A percentile compares a stretch with the other conserved stretches of the same genome.
These are phyloP conservation scores for Amphiura filiformis DNA, from an alignment of 35 echinoderm and acorn worm species.

Conservation along the genomic window DNA sequence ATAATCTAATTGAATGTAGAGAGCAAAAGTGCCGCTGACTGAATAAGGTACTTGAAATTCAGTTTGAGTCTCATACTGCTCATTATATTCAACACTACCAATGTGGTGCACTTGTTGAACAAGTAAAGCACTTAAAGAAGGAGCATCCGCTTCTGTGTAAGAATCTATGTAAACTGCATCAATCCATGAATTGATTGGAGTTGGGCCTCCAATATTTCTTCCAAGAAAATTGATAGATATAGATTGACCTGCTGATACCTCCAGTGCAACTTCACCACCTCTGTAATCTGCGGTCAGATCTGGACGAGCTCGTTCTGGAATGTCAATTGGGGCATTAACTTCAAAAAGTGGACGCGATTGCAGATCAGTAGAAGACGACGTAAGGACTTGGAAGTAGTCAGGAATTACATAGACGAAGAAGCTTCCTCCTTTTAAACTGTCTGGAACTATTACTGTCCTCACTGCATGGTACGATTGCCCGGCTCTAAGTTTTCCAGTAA, in stretches of 20 bases:
- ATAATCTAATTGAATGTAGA: slow-evolving; percentile 27
- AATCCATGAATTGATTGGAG: neutral
- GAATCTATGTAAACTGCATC: neutral
- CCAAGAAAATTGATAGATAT: neutral
- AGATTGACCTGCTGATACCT: neutral
- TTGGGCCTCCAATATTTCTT: neutral
- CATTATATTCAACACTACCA: neutral
- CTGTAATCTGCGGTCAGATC: neutral
- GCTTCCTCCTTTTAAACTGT: neutral
- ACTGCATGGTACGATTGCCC: neutral
- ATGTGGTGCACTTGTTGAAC: neutral
- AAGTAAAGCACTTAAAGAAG: neutral
- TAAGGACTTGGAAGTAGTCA: slow-evolving; percentile 12
- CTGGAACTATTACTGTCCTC: slow-evolving; percentile 6
- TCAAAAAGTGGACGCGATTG: neutral
- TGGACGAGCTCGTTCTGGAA: neutral
- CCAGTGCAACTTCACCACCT: neutral
- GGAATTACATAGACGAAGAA: slow-evolving; percentile 22
- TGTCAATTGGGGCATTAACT: neutral
- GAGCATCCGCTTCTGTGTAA: neutral
- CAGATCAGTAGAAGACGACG: neutral
- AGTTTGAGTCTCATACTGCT: neutral
- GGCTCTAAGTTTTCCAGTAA: neutral
- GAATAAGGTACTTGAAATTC: neutral
- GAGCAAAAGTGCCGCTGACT: neutral